A percentile compares a stretch with the other conserved stretches of the same genome.
Conservation (phyloP, 1,140 invertebrate species). For the Lucilia sericata region DNA sequence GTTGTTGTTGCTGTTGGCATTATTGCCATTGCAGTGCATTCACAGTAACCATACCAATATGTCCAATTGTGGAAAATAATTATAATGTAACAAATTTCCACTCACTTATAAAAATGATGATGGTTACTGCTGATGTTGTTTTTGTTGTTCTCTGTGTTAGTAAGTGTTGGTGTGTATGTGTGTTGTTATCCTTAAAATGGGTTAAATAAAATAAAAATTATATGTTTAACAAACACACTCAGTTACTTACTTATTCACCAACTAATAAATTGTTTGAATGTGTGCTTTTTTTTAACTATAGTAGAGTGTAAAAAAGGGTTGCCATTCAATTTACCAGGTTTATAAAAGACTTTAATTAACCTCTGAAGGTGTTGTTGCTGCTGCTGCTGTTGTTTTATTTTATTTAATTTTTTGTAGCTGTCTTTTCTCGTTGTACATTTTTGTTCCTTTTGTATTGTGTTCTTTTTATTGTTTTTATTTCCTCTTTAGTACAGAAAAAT, state of each 20-base stretch:
- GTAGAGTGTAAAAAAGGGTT: constrained; percentile 31
- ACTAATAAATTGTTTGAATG: background rate
- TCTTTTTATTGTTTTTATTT: constrained; percentile 29
- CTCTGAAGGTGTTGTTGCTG: constrained; percentile 24
- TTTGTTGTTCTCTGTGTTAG: background rate
- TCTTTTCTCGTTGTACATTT: background rate
- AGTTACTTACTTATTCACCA: background rate
- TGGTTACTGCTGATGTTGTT: constrained; percentile 34
- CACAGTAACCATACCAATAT: constrained; percentile 65
- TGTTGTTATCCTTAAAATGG: constrained; percentile 39
- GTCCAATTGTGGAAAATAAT: constrained; percentile 69
- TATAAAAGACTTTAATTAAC: constrained; percentile 37
- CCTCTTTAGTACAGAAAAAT: constrained; percentile 11
- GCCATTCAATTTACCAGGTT: constrained; percentile 32
- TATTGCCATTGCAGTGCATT: constrained; percentile 52
- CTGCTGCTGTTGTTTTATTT: background rate
- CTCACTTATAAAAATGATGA: constrained; percentile 58
- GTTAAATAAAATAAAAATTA: constrained; percentile 42
- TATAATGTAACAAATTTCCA: constrained; percentile 69
- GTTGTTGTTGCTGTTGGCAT: constrained; percentile 34
- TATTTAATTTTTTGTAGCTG: constrained; percentile 16
- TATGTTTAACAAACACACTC: background rate
- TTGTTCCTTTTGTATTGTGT: constrained; percentile 15
- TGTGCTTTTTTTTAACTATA: background rate
- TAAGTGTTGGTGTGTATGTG: background rate